Conservation (phyloP, 2,113 vertebrate genomes). For the Mormyrus iriodes region DNA sequence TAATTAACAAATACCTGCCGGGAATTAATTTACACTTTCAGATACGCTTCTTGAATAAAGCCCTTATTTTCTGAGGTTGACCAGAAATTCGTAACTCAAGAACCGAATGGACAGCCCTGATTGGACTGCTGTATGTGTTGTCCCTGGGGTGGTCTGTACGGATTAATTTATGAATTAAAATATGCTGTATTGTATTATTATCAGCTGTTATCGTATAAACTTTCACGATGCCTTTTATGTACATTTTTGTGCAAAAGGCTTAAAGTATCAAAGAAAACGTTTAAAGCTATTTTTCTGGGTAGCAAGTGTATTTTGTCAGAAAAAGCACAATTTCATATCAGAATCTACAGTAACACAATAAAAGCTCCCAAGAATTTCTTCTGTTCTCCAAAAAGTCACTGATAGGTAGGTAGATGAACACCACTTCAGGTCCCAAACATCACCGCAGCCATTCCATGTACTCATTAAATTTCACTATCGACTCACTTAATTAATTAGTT, state of each 20-base stretch:
- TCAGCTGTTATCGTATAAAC: background rate
- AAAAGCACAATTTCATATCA: background rate
- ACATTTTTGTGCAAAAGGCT: background rate
- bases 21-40: slow-evolving; percentile 16
- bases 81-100: background rate
- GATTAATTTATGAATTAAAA: background rate
- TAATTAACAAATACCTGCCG: slow-evolving; percentile 19
- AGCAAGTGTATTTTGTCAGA: background rate
- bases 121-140: background rate
- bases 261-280: too few relatives aligned
- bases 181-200: background rate
- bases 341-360: background rate
- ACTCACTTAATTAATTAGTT: background rate
- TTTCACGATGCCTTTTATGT: background rate
- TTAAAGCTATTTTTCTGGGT: background rate
- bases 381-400: background rate
- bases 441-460: background rate
- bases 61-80: background rate
- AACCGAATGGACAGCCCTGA: background rate
- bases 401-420: background rate
- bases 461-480: background rate
- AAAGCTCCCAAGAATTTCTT: background rate
- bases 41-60: background rate
- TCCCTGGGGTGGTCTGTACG: background rate
- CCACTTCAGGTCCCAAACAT: background rate